These are phyloP conservation scores for Harmothoe impar DNA, from an alignment of 2,888 invertebrate species.

Conservation along the genomic window DNA sequence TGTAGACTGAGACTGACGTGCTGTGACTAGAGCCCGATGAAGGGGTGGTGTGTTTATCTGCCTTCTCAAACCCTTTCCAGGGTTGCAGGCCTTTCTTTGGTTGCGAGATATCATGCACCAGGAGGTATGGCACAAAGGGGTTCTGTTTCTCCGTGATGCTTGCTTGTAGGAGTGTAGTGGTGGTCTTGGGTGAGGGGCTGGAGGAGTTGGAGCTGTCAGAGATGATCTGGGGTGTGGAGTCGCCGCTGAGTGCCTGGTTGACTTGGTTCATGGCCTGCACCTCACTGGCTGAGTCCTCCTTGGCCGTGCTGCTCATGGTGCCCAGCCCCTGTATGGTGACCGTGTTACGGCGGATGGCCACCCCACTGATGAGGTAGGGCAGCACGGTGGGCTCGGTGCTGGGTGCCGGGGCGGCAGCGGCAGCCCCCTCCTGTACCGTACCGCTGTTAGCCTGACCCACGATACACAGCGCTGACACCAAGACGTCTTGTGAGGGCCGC, in stretches of 20 bases:
- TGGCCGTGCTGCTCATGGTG: conserved; percentile 63
- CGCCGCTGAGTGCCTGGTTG: conserved; percentile 87
- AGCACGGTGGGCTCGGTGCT: conserved; percentile 68
- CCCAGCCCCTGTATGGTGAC: conserved; percentile 70
- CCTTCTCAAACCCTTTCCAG: conserved; percentile 75
- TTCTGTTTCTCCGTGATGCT: conserved; percentile 55
- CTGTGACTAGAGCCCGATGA: conserved; percentile 47
- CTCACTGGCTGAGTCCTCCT: conserved; percentile 73
- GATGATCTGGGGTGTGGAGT: conserved; percentile 84
- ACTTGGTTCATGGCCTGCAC: conserved; percentile 91
- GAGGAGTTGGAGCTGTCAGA: conserved; percentile 79
- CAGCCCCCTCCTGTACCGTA: neutral
- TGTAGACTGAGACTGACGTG: conserved; percentile 9
- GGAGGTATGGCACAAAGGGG: conserved; percentile 75
- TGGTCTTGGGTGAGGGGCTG: conserved; percentile 30
- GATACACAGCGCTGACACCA: conserved; percentile 81
- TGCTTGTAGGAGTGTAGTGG: neutral
- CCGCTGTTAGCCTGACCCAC: conserved; percentile 54
- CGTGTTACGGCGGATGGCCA: conserved; percentile 80
- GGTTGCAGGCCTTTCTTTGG: conserved; percentile 73
- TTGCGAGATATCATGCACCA: conserved; percentile 72
- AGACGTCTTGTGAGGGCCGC: conserved; percentile 80
- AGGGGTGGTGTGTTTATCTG: conserved; percentile 47
- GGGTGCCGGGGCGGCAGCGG: neutral
- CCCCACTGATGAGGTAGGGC: conserved; percentile 82